Conservation (phyloP, 2,113 vertebrate species). For the Megalops atlanticus region DNA sequence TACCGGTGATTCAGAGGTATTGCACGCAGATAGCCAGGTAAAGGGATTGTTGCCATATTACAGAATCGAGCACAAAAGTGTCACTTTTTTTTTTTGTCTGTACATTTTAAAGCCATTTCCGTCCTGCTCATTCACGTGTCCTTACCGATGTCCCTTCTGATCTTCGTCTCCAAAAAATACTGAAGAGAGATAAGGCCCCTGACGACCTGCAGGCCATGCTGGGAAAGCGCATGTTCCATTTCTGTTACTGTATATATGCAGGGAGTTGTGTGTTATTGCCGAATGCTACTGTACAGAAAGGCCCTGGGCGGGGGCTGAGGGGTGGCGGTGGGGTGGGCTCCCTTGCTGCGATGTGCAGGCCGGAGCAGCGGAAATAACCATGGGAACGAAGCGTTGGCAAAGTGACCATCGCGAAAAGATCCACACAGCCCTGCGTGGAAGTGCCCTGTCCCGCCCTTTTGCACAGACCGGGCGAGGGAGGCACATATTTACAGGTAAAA, state of each 20-base stretch:
- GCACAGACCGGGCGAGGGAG: slow-evolving; percentile 52
- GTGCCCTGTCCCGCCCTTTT: not conserved
- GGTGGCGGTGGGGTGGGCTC: not conserved
- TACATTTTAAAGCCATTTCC: slow-evolving; percentile 14
- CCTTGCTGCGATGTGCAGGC: not conserved
- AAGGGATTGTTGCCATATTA: slow-evolving; percentile 76
- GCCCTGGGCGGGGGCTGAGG: not conserved
- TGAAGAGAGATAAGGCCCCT: slow-evolving; percentile 60
- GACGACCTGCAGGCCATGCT: slow-evolving; percentile 55
- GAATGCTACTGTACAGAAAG: slow-evolving; percentile 29
- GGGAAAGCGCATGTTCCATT: slow-evolving; percentile 16
- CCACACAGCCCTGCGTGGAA: not conserved
- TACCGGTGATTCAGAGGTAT: slow-evolving; percentile 60
- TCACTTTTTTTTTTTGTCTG: slow-evolving; percentile 25
- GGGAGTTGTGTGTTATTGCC: slow-evolving; percentile 44
- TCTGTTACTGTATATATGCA: slow-evolving; percentile 3
- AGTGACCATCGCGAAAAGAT: not conserved
- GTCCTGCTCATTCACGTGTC: not conserved
- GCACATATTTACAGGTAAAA: slow-evolving; percentile 68
- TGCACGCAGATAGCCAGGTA: slow-evolving; percentile 71
- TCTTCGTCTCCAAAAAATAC: slow-evolving; percentile 6
- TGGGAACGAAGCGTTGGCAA: not conserved
- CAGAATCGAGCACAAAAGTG: slow-evolving; percentile 53
- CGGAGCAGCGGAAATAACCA: not conserved
- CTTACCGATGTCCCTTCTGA: not conserved